Evolutionary conservation across 2,888 invertebrate genomes (phyloP).

Genomic region (Chorisops tibialis): DNA sequence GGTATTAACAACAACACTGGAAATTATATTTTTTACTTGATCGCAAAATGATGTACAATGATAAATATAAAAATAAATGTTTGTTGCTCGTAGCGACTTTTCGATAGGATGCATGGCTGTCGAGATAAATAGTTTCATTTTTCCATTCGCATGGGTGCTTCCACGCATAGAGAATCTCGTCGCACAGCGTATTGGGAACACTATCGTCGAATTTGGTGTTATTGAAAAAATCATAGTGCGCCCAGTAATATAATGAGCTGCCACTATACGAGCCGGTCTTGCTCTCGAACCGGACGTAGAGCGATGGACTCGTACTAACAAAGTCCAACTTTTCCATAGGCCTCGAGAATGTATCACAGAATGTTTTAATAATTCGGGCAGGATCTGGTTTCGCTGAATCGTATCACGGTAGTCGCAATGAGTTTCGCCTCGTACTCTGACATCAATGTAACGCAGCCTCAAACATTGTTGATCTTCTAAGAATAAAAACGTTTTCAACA

Average conservation of each 20-base stretch:
- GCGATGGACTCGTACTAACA: constrained; percentile 80
- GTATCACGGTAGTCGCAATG: constrained; percentile 90
- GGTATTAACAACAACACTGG: no score
- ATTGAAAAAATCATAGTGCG: constrained; percentile 91
- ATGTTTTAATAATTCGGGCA: constrained; percentile 86
- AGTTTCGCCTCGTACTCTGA: no score
- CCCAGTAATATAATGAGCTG: constrained; percentile 93
- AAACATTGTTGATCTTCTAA: no score
- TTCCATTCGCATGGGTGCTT: constrained; percentile 71
- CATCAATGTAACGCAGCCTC: no score
- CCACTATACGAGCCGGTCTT: constrained; percentile 91
- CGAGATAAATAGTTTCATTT: no score
- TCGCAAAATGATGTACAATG: no score
- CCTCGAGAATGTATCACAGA: constrained; percentile 89
- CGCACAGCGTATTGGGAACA: constrained; percentile 76
- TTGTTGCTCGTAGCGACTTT: no score
- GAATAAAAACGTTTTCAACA: no score
- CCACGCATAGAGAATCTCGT: constrained; percentile 86
- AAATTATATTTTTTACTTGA: no score
- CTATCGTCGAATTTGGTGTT: constrained; percentile 83
- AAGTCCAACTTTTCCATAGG: constrained; percentile 93
- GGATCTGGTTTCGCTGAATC: constrained; percentile 86
- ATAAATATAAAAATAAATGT: no score
- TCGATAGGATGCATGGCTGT: no score
- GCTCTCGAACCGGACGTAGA: constrained; percentile 86